Evolutionary conservation across 2,113 vertebrate species (phyloP), one percentile per base, ranked within the genome.

Genomic region (Zapornia atra): DNA sequence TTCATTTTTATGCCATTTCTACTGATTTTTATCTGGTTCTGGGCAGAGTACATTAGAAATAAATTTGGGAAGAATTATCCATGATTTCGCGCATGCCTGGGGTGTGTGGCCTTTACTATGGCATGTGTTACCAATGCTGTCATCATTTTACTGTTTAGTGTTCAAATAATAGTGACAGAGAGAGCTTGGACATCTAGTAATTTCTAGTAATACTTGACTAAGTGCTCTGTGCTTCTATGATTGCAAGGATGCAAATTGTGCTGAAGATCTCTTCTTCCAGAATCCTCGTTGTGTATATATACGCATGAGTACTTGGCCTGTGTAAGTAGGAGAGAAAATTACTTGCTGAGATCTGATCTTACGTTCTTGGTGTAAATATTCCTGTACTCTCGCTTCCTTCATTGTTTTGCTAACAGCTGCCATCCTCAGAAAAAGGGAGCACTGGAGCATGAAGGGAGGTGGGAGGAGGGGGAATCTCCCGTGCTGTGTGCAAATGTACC

Each of bases 331-430:
- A 75, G 61, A 78, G 76, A 90, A 95, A 77, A 84, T 65, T 42
- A 51, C 85, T 88, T 73, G 60, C 76, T 90, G 88, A 91, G 86
- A 73, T 87, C 72, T 92, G 12, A 79, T 91, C 77, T 94, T 85
- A 40, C 3, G 25, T 86, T 95, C 86, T 76, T 72, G 69, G n/a
- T 91, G 88, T 94, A 87, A 97, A 94, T 97, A 93, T 85, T 92
- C 94, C 79, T 19, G 26, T 91, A 54, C 53, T 85, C 70, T 78
- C 11, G 11, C 7, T 92, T 92, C 65, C 63, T 71, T 89, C 77
- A 82, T 76, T 92, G 94, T 95, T 96, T 79, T 85, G 22, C 73
- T 89, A 93, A 48, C 95, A 95, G 88, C 91, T 96, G 90, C 92
- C 40, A 20, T 94, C 65, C 63, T 89, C 88, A 85, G 73, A 72